phyloP scores from a whole-genome alignment of 2,113 vertebrate species.

The Galemys pyrenaicus region DNA sequence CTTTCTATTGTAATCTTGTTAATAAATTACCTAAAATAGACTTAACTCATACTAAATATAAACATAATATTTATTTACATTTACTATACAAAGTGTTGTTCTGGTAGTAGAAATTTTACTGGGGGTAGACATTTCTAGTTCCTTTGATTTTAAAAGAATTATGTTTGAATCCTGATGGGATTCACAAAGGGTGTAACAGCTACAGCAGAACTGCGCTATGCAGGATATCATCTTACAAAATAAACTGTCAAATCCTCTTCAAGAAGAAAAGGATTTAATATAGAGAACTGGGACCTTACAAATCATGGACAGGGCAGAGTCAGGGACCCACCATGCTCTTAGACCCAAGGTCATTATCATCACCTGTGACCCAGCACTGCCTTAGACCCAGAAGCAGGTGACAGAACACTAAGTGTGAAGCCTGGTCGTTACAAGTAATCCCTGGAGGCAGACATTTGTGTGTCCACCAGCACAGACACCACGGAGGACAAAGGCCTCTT shows the following conservation, averaged over 20 bases:
- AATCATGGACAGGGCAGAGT: not conserved
- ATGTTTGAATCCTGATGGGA: not conserved
- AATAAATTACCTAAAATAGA: slow-evolving; percentile 2
- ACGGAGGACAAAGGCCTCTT: not conserved
- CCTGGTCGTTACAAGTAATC: not conserved
- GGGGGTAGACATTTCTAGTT: not conserved
- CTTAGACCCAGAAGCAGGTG: not conserved
- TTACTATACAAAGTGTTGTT: slow-evolving; percentile 3
- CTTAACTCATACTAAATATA: not conserved
- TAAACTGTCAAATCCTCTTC: not conserved
- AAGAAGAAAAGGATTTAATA: not conserved
- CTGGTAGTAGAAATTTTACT: not conserved
- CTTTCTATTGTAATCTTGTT: not conserved
- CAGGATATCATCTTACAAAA: not conserved
- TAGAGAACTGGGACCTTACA: slow-evolving; percentile 11
- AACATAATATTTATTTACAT: not conserved
- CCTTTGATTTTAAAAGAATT: slow-evolving; percentile 11
- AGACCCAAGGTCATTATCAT: not conserved
- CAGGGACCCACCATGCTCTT: not conserved
- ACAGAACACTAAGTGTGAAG: not conserved
- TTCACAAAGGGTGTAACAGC: not conserved
- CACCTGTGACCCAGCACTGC: not conserved
- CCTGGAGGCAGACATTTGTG: not conserved
- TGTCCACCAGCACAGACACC: not conserved
- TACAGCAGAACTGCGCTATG: not conserved